These are phyloP conservation scores for Drosophila mauritiana DNA, from an alignment of 1,140 invertebrate genomes.

Conservation along the genomic window DNA sequence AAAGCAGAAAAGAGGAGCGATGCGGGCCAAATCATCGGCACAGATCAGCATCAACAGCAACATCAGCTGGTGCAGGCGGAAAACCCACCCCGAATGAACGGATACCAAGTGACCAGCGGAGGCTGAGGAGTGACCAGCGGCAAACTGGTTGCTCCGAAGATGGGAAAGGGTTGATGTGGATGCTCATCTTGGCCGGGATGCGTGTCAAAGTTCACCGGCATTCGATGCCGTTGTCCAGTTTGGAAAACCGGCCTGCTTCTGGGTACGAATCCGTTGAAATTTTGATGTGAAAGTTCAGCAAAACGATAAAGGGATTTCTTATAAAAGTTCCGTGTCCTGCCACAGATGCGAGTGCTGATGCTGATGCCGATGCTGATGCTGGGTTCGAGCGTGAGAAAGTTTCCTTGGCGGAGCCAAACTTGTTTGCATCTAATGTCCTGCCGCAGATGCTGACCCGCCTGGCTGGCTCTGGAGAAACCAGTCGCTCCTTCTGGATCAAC, in stretches of 20 bases:
- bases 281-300: constrained; percentile 84
- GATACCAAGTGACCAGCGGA: constrained; percentile 50
- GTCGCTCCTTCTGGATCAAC: constrained; percentile 42
- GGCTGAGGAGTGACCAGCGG: constrained; percentile 45
- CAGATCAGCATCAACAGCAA: constrained; percentile 32
- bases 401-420: constrained; percentile 43
- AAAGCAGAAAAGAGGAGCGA: constrained; percentile 43
- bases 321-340: constrained; percentile 81
- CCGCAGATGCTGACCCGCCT: constrained; percentile 41
- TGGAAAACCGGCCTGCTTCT: constrained; percentile 71
- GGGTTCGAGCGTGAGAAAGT: constrained; percentile 70
- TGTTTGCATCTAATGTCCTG: constrained; percentile 63
- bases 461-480: constrained; percentile 11
- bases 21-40: constrained; percentile 52
- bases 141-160: constrained; percentile 42
- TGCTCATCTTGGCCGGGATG: constrained; percentile 75
- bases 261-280: constrained; percentile 74
- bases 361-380: constrained; percentile 52
- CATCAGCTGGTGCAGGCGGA: neutral
- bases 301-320: constrained; percentile 54
- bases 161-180: constrained; percentile 46
- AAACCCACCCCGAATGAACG: constrained; percentile 47
- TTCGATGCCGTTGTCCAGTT: constrained; percentile 74
- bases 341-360: constrained; percentile 49
- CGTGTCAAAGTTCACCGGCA: constrained; percentile 80